phyloP scores from a whole-genome alignment of 64 coral and sea anemone species.

The Catalaphyllia jardinei region DNA sequence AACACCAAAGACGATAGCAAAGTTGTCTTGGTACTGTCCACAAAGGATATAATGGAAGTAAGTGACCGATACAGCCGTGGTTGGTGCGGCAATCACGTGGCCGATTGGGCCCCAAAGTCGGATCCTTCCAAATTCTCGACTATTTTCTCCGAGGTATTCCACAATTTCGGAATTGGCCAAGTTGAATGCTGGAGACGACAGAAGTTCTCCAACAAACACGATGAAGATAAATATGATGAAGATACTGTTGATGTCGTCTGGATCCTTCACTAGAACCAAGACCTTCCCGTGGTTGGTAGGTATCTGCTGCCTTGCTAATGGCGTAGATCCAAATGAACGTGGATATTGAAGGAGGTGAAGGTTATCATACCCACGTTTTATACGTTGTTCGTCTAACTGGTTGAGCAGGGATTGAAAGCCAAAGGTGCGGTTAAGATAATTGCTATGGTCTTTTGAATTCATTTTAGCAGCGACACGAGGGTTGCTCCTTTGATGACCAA shows the following conservation, averaged over 20 bases:
- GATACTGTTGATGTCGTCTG: background rate
- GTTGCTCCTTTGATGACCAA: background rate
- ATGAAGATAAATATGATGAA: constrained; percentile 31
- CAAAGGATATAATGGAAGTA: constrained; percentile 23
- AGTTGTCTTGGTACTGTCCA: constrained; percentile 38
- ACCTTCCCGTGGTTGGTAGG: background rate
- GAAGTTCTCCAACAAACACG: constrained; percentile 22
- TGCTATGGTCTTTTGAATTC: background rate
- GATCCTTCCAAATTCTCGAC: constrained; percentile 25
- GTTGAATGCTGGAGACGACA: constrained; percentile 1
- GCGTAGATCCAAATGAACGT: background rate
- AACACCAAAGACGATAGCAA: constrained; percentile 24
- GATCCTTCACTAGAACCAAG: background rate
- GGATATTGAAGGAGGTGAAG: background rate
- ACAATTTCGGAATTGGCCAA: constrained; percentile 38
- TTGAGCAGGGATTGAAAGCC: background rate
- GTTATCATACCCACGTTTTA: background rate
- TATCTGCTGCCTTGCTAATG: background rate
- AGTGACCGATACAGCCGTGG: background rate
- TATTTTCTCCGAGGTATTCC: constrained; percentile 32
- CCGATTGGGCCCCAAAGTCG: constrained; percentile 21
- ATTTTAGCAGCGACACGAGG: too few species aligned
- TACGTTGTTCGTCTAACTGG: background rate
- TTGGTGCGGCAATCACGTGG: constrained; percentile 5
- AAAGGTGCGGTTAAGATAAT: background rate